Evolutionary conservation across 2,113 vertebrate genomes (phyloP).

Genomic region (Rhea pennata): DNA sequence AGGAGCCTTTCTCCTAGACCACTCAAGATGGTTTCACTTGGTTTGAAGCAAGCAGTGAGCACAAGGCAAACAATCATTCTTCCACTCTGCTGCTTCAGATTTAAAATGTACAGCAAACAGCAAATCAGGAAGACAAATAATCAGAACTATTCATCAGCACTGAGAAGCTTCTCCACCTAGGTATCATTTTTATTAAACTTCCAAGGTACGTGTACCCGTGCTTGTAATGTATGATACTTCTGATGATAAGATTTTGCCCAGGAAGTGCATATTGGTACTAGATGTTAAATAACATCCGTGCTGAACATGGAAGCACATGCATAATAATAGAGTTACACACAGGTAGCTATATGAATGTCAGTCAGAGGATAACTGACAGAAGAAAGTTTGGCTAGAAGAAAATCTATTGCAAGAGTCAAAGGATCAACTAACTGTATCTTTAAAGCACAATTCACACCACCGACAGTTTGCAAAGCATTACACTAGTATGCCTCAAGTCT

Average conservation of each 20-base stretch:
- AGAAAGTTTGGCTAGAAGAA: not conserved
- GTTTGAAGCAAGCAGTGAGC: not conserved
- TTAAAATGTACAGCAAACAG: not conserved
- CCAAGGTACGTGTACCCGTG: not conserved
- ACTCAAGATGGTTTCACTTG: not conserved
- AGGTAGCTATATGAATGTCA: not conserved
- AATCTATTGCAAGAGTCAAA: not conserved
- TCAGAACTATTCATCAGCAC: not conserved
- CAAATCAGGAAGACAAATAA: not conserved
- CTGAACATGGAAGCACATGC: not conserved
- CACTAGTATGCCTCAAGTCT: not conserved
- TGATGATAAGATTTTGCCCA: not conserved
- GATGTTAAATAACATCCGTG: not conserved
- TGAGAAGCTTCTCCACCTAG: not conserved
- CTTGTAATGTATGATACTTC: not conserved
- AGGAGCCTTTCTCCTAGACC: not conserved
- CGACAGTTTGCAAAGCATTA: not conserved
- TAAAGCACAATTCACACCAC: not conserved
- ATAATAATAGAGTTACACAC: not conserved
- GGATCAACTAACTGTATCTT: rapidly evolving
- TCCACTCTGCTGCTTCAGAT: not conserved
- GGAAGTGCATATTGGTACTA: not conserved
- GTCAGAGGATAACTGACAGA: not conserved
- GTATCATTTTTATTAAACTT: not conserved
- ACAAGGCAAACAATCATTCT: not conserved